Evolutionary conservation across 1,140 invertebrate genomes (phyloP).

Genomic region (Steinernema feltiae): DNA sequence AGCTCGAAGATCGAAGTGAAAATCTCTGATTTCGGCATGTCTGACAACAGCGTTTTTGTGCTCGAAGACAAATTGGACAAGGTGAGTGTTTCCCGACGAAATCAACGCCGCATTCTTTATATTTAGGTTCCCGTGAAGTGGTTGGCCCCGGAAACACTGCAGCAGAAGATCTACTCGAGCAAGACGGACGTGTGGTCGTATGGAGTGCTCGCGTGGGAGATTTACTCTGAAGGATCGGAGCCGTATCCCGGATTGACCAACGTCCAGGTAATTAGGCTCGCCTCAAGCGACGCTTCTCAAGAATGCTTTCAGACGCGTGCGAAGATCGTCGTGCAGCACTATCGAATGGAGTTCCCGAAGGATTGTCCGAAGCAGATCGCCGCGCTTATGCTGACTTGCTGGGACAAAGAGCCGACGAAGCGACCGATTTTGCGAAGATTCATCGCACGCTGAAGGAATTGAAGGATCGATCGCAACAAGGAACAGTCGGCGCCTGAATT

Average conservation of each 20-base stretch:
- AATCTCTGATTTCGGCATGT: constrained; percentile 43
- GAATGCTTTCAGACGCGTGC: constrained; percentile 38
- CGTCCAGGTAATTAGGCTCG: too few species aligned
- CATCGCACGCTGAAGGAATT: neutral
- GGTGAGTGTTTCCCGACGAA: constrained; percentile 31
- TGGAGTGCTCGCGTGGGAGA: constrained; percentile 31
- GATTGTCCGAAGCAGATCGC: constrained; percentile 11
- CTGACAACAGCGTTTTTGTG: constrained; percentile 28
- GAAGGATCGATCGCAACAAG: neutral
- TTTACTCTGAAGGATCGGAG: constrained; percentile 41
- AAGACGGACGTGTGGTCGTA: constrained; percentile 48
- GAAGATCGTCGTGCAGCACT: constrained; percentile 39
- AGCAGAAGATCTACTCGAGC: constrained; percentile 40
- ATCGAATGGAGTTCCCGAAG: constrained; percentile 44
- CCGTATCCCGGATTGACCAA: constrained; percentile 45
- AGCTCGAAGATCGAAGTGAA: constrained; percentile 38
- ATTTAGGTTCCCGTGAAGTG: constrained; percentile 67
- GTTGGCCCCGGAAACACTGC: constrained; percentile 59
- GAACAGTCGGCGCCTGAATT: neutral
- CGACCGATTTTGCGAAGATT: constrained; percentile 4
- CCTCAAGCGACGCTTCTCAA: too few species aligned
- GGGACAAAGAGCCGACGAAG: constrained; percentile 24
- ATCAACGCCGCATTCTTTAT: neutral
- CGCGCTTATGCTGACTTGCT: constrained; percentile 17
- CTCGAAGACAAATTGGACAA: constrained; percentile 77